Conservation (phyloP, 2,888 invertebrate genomes). For the Diaperis boleti region DNA sequence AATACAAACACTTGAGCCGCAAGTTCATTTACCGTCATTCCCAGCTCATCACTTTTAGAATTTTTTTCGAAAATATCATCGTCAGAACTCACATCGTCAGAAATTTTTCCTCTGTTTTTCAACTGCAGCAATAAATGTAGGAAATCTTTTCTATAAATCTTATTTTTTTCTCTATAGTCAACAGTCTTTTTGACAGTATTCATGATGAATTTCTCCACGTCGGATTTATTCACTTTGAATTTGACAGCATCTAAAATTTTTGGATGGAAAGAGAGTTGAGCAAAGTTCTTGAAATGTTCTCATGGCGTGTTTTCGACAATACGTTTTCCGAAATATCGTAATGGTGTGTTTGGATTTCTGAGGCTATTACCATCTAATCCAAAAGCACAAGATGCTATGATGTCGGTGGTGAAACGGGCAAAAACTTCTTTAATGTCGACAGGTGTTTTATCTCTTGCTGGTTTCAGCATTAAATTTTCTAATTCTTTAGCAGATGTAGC, state of each 20-base stretch:
- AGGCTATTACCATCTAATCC: slow-evolving; percentile 71
- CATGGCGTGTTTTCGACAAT: slow-evolving; percentile 21
- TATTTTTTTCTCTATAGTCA: slow-evolving; percentile 65
- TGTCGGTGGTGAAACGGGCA: slow-evolving; percentile 68
- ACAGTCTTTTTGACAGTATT: slow-evolving; percentile 65
- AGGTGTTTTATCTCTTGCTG: slow-evolving; percentile 4
- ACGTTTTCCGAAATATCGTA: slow-evolving; percentile 56
- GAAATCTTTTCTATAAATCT: slow-evolving; percentile 68
- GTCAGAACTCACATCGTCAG: no score
- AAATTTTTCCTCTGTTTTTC: slow-evolving; percentile 61
- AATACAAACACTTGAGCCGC: slow-evolving; percentile 62
- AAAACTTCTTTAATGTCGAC: slow-evolving; percentile 65
- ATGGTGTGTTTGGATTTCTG: slow-evolving; percentile 67
- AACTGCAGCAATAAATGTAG: slow-evolving; percentile 69
- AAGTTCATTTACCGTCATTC: slow-evolving; percentile 42
- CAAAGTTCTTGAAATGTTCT: not conserved
- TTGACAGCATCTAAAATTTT: slow-evolving; percentile 6
- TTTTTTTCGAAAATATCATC: slow-evolving; percentile 53
- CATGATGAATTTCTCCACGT: slow-evolving; percentile 65
- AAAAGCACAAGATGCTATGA: slow-evolving; percentile 71
- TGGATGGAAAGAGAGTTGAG: slow-evolving; percentile 4
- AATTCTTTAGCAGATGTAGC: slow-evolving; percentile 45
- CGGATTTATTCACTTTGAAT: slow-evolving; percentile 41
- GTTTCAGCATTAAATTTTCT: slow-evolving; percentile 45
- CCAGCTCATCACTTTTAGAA: slow-evolving; percentile 27